Conservation (phyloP, 2,888 invertebrate genomes). For the Heliconius hortense region DNA sequence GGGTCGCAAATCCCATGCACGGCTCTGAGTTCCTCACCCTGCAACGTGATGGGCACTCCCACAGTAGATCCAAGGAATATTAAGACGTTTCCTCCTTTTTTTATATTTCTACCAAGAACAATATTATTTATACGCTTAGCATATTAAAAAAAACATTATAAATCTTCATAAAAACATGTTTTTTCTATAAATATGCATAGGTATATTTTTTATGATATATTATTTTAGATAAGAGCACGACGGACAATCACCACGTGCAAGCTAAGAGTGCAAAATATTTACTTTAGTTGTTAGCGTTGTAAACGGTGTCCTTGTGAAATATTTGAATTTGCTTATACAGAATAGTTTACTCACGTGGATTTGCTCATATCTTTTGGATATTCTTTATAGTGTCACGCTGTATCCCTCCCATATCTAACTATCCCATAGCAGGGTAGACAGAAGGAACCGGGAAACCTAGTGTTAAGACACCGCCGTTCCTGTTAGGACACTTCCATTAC, state of each 20-base stretch:
- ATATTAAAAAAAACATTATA: neutral
- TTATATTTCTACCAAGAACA: too few relatives aligned
- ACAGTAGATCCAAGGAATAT: too few relatives aligned
- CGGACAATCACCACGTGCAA: neutral
- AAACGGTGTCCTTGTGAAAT: slow-evolving; percentile 34
- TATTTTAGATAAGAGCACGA: neutral
- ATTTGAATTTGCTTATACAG: neutral
- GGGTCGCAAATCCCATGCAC: too few relatives aligned
- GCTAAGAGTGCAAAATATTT: slow-evolving; percentile 42
- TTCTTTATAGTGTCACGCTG: neutral
- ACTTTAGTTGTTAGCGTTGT: slow-evolving; percentile 37
- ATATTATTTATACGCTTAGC: too few relatives aligned
- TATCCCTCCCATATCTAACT: neutral
- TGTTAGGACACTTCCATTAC: too few relatives aligned
- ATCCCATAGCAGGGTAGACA: neutral
- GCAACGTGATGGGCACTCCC: too few relatives aligned
- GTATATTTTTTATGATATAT: neutral
- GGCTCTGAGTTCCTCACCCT: too few relatives aligned
- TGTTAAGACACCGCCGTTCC: too few relatives aligned
- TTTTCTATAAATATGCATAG: neutral
- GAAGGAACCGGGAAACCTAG: too few relatives aligned
- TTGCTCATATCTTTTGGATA: neutral
- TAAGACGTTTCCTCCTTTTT: too few relatives aligned
- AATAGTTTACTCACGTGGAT: neutral
- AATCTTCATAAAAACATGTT: neutral